Evolutionary conservation across 2,888 invertebrate species (phyloP).

Genomic region (Drosophila trichaetosa): DNA sequence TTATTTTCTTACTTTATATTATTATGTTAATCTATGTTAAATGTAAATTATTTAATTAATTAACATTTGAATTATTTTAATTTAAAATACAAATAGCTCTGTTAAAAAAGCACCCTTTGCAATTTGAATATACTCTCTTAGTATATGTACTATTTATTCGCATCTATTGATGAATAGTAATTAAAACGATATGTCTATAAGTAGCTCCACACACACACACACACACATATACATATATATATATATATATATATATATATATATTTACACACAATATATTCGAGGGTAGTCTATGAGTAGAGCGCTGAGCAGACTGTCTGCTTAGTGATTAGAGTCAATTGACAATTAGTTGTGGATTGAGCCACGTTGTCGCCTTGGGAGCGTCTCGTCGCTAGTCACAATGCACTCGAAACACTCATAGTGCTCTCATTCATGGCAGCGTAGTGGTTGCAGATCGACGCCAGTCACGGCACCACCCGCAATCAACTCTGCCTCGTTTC

Average conservation of each 20-base stretch:
- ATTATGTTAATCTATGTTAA: not conserved
- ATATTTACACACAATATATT: not conserved
- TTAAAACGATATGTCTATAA: not conserved
- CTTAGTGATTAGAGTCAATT: slow-evolving; percentile 14
- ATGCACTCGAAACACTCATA: slow-evolving; percentile 37
- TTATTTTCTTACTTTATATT: not conserved
- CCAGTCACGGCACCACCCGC: slow-evolving; percentile 18
- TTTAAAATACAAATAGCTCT: not conserved
- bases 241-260: not conserved
- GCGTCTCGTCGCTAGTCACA: slow-evolving; percentile 30
- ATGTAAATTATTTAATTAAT: not conserved
- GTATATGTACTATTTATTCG: not conserved
- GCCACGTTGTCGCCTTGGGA: slow-evolving; percentile 16
- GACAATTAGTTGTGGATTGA: slow-evolving; percentile 9
- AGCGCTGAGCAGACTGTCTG: not conserved
- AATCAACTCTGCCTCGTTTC: not conserved
- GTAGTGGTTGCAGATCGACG: slow-evolving; percentile 37
- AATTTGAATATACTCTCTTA: not conserved
- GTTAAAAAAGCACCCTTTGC: not conserved
- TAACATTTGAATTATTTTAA: not conserved
- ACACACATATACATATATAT: not conserved
- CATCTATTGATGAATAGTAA: slow-evolving; percentile 6
- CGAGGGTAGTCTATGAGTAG: slow-evolving; percentile 6
- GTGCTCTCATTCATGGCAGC: slow-evolving; percentile 43
- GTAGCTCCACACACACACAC: not conserved